phyloP scores from a whole-genome alignment of 2,888 invertebrate genomes.

The Thereva unica region DNA sequence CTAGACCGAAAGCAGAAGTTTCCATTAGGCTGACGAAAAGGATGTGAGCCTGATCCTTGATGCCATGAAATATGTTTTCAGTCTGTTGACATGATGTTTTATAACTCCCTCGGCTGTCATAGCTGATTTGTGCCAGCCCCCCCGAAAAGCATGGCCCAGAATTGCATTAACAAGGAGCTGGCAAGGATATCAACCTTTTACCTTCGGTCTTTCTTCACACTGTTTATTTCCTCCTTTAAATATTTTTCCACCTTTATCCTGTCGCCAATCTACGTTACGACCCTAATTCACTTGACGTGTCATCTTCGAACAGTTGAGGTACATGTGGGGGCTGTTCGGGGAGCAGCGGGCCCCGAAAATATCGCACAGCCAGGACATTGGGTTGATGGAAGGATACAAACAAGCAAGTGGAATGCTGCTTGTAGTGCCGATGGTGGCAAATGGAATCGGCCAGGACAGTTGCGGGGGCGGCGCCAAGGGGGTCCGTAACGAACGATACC shows the following conservation, averaged over 20 bases:
- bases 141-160: conserved; percentile 33
- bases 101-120: conserved; percentile 43
- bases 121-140: conserved; percentile 42
- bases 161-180: conserved; percentile 20
- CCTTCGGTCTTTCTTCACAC: neutral
- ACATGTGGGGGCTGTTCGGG: conserved; percentile 28
- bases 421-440: no score
- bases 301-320: conserved; percentile 34
- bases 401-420: neutral
- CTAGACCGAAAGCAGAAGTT: conserved; percentile 42
- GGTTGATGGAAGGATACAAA: conserved; percentile 4
- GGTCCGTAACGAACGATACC: conserved; percentile 3
- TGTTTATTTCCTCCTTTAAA: conserved; percentile 10
- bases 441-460: no score
- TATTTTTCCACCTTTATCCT: conserved; percentile 1
- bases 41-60: conserved; percentile 35
- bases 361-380: conserved; percentile 10
- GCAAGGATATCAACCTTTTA: conserved; percentile 21
- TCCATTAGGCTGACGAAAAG: conserved; percentile 37
- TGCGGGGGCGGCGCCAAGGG: neutral
- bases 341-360: neutral
- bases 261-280: neutral
- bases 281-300: conserved; percentile 31
- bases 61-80: conserved; percentile 41
- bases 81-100: conserved; percentile 44